These are phyloP conservation scores for Torymus tubicola DNA, from an alignment of 2,888 invertebrate genomes.

Conservation along the genomic window DNA sequence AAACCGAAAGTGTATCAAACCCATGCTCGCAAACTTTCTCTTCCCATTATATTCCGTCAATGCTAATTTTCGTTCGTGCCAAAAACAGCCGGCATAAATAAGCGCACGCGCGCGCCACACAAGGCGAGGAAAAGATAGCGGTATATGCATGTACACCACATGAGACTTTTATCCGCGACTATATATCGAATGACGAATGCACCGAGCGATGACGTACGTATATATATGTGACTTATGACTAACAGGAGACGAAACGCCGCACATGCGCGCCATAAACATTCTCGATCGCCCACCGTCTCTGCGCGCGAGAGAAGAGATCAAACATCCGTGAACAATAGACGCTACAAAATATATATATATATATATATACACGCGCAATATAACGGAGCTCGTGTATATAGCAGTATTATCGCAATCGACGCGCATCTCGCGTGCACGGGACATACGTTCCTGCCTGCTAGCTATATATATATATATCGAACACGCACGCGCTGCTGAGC, in stretches of 20 bases:
- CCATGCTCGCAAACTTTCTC: no score
- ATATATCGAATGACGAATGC: conserved; percentile 37
- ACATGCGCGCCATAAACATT: conserved; percentile 1
- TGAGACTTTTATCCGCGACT: neutral
- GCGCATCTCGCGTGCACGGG: no score
- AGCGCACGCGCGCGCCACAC: no score
- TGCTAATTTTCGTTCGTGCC: no score
- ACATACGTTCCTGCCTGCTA: no score
- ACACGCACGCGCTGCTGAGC: no score
- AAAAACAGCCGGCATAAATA: no score
- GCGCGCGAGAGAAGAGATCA: neutral
- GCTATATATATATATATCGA: no score
- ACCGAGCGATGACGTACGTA: neutral
- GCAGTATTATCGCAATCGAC: no score
- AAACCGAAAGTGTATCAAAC: no score
- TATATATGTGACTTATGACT: conserved; percentile 4
- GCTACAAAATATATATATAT: neutral
- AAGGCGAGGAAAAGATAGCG: neutral
- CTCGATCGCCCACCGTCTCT: conserved; percentile 18
- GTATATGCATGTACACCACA: neutral
- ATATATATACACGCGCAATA: no score
- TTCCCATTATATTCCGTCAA: no score
- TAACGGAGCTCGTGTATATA: neutral
- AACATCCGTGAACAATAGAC: conserved; percentile 41
- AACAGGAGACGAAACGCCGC: neutral